phyloP scores from a whole-genome alignment of 2,797 vertebrate genomes.

The Anomalospiza imberbis region DNA sequence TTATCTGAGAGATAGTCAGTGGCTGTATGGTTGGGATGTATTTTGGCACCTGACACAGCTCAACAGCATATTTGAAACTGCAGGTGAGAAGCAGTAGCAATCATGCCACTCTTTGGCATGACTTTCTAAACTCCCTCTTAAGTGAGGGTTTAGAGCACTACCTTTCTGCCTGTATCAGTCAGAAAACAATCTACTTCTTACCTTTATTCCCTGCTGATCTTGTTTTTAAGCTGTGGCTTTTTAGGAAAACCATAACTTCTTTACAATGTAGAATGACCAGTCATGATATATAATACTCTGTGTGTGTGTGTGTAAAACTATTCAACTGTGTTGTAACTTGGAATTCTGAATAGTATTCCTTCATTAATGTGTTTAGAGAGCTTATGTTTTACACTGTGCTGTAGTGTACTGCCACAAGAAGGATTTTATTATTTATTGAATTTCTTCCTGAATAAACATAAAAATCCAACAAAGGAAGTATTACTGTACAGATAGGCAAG shows the following conservation, averaged over 20 bases:
- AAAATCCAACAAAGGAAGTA: not conserved
- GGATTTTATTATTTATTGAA: not conserved
- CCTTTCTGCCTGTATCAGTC: not conserved
- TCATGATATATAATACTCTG: not conserved
- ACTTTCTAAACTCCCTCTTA: not conserved
- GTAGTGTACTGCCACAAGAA: not conserved
- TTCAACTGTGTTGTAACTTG: not conserved
- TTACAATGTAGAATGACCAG: not conserved
- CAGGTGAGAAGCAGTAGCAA: not conserved
- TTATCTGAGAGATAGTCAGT: not conserved
- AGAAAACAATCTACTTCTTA: not conserved
- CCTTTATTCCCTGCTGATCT: not conserved
- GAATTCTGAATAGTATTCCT: not conserved
- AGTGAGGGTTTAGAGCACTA: not conserved
- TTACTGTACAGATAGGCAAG: not conserved
- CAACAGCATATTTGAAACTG: not conserved
- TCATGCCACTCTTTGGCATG: not conserved
- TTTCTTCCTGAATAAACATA: conserved; percentile 28
- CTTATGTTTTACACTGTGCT: not conserved
- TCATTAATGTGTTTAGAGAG: not conserved
- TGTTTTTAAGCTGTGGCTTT: not conserved
- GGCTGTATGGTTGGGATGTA: not conserved
- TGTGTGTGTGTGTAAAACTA: not conserved
- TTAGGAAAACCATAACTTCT: not conserved
- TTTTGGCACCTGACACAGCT: not conserved